Conservation (phyloP, 64 coral and sea anemone genomes). For the Orbicella faveolata region DNA sequence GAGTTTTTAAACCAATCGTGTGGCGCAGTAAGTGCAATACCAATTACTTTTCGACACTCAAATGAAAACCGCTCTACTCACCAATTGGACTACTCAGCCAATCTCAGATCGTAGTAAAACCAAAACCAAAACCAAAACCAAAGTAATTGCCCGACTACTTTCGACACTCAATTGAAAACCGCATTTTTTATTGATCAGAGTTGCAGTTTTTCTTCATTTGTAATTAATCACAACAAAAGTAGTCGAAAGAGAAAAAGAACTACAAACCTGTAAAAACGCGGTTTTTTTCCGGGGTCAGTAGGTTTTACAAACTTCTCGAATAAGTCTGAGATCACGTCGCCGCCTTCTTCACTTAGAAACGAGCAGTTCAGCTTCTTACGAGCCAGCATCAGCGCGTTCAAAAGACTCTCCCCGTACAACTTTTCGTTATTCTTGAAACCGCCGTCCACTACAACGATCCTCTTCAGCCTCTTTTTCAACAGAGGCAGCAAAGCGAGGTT, state of each 20-base stretch:
- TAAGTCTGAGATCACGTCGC: conserved; percentile 8
- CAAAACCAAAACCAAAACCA: too few relatives aligned
- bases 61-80: too few relatives aligned
- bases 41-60: too few relatives aligned
- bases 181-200: too few relatives aligned
- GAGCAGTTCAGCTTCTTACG: conserved; percentile 23
- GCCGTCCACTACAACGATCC: conserved; percentile 8
- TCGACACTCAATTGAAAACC: too few relatives aligned
- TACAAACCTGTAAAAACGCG: conserved; percentile 48
- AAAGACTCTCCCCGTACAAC: not conserved
- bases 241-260: not conserved
- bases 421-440: not conserved
- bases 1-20: too few relatives aligned
- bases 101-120: too few relatives aligned
- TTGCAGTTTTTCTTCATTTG: too few relatives aligned
- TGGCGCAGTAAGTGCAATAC: too few relatives aligned
- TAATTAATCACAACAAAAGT: not conserved
- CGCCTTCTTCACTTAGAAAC: not conserved
- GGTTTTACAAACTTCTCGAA: conserved; percentile 21
- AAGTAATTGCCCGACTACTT: too few relatives aligned
- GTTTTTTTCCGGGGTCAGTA: not conserved
- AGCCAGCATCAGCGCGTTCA: conserved; percentile 32
- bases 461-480: conserved; percentile 9
- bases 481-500: conserved; percentile 29
- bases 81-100: too few relatives aligned